Percentiles rank a stretch among this genome's conserved stretches.
phyloP scores from a whole-genome alignment of 2,113 vertebrate genomes.

The Leucoraja erinaceus region DNA sequence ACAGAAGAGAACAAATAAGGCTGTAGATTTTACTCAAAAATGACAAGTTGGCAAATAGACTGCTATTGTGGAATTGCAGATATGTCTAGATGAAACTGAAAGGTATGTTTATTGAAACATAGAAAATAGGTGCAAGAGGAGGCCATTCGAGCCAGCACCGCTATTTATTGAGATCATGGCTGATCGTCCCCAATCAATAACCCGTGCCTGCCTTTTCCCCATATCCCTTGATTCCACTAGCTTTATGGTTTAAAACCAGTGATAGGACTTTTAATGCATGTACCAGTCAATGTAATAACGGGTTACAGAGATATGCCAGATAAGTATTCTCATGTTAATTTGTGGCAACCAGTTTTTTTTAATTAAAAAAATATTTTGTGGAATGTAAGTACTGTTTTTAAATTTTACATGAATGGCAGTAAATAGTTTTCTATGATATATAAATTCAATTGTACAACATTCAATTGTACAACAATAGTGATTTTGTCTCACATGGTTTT shows the following conservation, averaged over 20 bases:
- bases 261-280: not conserved
- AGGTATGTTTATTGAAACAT: not conserved
- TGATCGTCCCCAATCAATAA: too few species aligned
- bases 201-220: too few species aligned
- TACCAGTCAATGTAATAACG: not conserved
- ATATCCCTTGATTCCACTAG: too few species aligned
- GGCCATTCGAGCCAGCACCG: too few species aligned
- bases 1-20: slow-evolving; percentile 35
- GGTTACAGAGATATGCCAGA: not conserved
- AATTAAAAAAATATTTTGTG: not conserved
- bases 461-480: too few species aligned
- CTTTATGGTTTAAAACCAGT: not conserved
- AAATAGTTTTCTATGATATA: not conserved
- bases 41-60: not conserved
- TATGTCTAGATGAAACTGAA: not conserved
- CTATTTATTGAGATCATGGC: too few species aligned
- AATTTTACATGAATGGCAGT: not conserved
- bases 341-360: not conserved
- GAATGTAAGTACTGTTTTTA: not conserved
- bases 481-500: slow-evolving; percentile 43
- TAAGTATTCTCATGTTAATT: not conserved
- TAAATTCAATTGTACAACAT: too few species aligned
- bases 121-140: too few species aligned
- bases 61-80: not conserved
- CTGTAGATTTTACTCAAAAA: not conserved